These are phyloP conservation scores for Silvanus unidentatus DNA, from an alignment of 2,888 invertebrate species.

Conservation along the genomic window DNA sequence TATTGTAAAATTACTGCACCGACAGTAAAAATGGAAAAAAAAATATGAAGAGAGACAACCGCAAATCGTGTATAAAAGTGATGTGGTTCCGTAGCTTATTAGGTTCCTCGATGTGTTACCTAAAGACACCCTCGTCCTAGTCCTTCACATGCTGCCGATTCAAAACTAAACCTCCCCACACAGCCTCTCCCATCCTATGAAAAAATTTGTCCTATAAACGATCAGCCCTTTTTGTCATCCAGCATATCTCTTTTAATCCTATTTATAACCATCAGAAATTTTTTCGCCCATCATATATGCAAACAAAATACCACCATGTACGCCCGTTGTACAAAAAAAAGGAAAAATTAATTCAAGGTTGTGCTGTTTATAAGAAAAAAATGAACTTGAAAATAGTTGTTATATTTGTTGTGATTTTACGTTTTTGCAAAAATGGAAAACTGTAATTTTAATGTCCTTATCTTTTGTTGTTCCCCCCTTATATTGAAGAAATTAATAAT, in stretches of 20 bases:
- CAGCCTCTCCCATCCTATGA: no score
- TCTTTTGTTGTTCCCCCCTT: no score
- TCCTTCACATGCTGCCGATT: slow-evolving; percentile 33
- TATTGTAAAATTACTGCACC: slow-evolving; percentile 22
- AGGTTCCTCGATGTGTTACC: slow-evolving; percentile 58
- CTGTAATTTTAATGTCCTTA: not conserved
- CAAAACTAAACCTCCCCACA: slow-evolving; percentile 6
- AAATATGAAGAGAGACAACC: slow-evolving; percentile 30
- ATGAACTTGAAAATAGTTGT: slow-evolving; percentile 21
- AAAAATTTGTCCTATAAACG: slow-evolving; percentile 16
- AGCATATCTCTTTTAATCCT: slow-evolving; percentile 7
- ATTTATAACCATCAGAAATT: slow-evolving; percentile 5
- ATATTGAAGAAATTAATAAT: no score
- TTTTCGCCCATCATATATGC: not conserved
- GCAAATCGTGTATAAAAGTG: slow-evolving; percentile 40
- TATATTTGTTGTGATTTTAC: slow-evolving; percentile 18
- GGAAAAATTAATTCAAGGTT: slow-evolving; percentile 47
- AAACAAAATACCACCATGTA: slow-evolving; percentile 8
- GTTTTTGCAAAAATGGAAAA: not conserved
- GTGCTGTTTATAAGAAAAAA: slow-evolving; percentile 42
- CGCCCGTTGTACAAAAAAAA: slow-evolving; percentile 34
- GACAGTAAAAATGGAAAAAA: slow-evolving; percentile 17
- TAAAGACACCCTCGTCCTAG: slow-evolving; percentile 49
- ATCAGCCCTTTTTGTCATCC: slow-evolving; percentile 18
- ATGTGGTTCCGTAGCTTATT: slow-evolving; percentile 45